Evolutionary conservation across 2,113 vertebrate genomes (phyloP).

Genomic region (Andinoacara biseriatus): DNA sequence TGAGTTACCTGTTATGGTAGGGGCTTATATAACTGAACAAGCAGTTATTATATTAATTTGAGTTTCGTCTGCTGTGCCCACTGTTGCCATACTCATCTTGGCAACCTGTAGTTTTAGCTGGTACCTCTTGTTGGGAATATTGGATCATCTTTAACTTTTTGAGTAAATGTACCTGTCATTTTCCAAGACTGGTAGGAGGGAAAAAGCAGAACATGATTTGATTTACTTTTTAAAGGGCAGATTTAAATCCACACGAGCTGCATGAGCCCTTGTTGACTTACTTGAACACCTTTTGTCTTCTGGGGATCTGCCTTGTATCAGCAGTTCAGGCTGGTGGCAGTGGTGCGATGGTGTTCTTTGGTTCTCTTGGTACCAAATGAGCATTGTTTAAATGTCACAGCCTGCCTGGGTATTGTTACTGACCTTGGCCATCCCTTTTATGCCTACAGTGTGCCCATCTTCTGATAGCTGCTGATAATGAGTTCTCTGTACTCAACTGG

Average conservation of each 20-base stretch:
- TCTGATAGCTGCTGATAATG: not conserved
- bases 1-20: not conserved
- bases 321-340: not conserved
- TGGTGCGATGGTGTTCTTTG: not conserved
- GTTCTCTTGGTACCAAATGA: not conserved
- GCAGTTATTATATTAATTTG: not conserved
- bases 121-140: not conserved
- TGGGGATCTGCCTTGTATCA: not conserved
- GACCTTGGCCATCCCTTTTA: not conserved
- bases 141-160: not conserved
- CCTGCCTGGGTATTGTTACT: too few species aligned
- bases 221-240: too few species aligned
- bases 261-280: too few species aligned
- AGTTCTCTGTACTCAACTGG: not conserved
- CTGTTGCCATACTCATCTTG: not conserved
- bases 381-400: not conserved
- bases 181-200: too few species aligned
- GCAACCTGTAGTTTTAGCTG: not conserved
- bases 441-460: not conserved
- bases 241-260: too few species aligned
- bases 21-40: not conserved
- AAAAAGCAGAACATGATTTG: too few species aligned
- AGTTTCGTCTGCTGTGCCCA: not conserved
- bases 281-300: too few species aligned
- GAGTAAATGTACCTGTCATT: not conserved